These are phyloP conservation scores for Drosophila mettleri DNA, from an alignment of 2,888 invertebrate genomes.

Conservation along the genomic window DNA sequence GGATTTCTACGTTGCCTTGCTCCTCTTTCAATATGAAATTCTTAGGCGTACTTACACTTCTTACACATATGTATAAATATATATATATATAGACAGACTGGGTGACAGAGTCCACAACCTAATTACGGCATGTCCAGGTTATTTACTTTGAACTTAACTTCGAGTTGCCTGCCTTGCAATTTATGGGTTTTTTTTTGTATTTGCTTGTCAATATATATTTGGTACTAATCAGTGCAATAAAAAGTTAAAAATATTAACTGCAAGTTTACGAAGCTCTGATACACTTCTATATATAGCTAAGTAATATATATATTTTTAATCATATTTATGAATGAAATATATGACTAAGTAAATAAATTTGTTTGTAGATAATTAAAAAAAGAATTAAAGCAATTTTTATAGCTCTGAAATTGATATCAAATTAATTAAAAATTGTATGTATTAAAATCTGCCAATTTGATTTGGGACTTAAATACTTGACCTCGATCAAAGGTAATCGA, in stretches of 20 bases:
- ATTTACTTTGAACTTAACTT: constrained; percentile 26
- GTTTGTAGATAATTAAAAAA: too few species aligned
- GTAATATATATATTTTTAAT: neutral
- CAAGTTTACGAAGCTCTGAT: neutral
- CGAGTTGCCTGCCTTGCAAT: constrained; percentile 39
- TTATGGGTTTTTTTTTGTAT: constrained; percentile 54
- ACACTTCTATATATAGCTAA: neutral
- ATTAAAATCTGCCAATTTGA: neutral
- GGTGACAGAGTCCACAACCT: constrained; percentile 24
- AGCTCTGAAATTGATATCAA: too few species aligned
- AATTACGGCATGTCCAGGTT: constrained; percentile 21
- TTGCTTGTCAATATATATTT: constrained; percentile 16
- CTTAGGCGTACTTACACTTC: constrained; percentile 67
- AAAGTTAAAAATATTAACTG: constrained; percentile 6
- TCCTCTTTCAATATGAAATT: constrained; percentile 62
- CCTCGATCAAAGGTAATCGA: neutral
- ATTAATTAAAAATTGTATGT: too few species aligned
- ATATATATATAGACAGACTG: constrained; percentile 11
- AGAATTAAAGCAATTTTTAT: too few species aligned
- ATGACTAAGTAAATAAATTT: too few species aligned
- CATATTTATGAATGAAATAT: too few species aligned
- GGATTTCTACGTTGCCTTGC: constrained; percentile 50
- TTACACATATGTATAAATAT: constrained; percentile 1
- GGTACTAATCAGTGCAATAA: constrained; percentile 32
- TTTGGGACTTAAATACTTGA: neutral